Percentiles rank a stretch among this genome's conserved stretches.
Evolutionary conservation across 2,113 vertebrate genomes (phyloP).

Genomic region (Alces alces): DNA sequence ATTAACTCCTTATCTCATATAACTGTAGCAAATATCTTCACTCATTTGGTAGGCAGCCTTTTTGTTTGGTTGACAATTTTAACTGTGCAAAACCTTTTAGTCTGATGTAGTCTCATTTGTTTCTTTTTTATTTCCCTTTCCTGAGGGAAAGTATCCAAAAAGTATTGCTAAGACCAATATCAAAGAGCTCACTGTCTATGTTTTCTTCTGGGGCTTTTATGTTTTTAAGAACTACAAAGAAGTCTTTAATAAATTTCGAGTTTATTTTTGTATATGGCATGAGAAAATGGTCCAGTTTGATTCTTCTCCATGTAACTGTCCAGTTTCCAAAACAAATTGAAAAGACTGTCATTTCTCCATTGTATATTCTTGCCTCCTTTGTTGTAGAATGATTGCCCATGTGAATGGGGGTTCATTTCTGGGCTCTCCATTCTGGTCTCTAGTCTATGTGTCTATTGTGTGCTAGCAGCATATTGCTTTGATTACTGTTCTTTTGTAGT

Average conservation of each 20-base stretch:
- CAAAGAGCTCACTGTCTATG: neutral
- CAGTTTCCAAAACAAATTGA: neutral
- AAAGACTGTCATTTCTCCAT: neutral
- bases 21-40: neutral
- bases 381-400: neutral
- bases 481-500: neutral
- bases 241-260: neutral
- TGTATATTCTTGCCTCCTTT: neutral
- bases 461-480: neutral
- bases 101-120: neutral
- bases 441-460: neutral
- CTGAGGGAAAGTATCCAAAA: neutral
- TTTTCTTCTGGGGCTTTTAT: neutral
- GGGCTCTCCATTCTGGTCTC: neutral
- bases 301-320: neutral
- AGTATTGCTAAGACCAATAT: neutral
- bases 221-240: neutral
- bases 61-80: neutral
- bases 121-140: neutral
- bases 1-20: neutral
- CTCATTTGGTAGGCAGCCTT: neutral
- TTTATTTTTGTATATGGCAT: neutral
- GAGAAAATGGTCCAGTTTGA: neutral
- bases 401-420: neutral
- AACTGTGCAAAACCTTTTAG: neutral